Percentiles rank a stretch among this genome's conserved stretches.
Conservation (phyloP, 2,797 vertebrate species). For the Eulemur mongoz region DNA sequence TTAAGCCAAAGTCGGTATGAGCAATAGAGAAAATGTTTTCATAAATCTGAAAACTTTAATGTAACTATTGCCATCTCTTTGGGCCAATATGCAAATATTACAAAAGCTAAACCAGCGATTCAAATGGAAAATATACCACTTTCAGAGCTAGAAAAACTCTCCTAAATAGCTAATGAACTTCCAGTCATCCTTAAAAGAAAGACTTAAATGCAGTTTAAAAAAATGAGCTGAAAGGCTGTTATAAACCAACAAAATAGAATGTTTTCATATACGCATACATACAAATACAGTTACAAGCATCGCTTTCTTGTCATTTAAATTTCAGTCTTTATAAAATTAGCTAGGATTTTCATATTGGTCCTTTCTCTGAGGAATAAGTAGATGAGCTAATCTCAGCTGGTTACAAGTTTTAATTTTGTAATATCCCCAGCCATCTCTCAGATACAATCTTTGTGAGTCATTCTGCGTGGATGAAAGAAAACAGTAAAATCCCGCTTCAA, state of each 20-base stretch:
- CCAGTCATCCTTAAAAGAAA: conserved; percentile 8
- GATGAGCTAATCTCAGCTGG: conserved; percentile 40
- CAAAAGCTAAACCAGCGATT: conserved; percentile 5
- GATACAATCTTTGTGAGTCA: conserved; percentile 41
- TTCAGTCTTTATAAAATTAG: conserved; percentile 59
- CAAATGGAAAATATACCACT: conserved; percentile 21
- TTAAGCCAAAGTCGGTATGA: neutral
- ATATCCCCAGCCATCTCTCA: conserved; percentile 43
- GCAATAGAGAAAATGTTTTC: neutral
- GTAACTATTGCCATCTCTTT: neutral
- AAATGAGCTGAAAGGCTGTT: neutral
- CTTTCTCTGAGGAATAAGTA: conserved; percentile 46
- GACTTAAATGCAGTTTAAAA: conserved; percentile 17
- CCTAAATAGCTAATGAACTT: neutral
- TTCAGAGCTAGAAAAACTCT: conserved; percentile 24
- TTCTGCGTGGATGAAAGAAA: conserved; percentile 23
- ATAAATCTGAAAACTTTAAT: conserved; percentile 16
- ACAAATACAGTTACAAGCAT: conserved; percentile 21
- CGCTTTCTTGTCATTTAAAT: conserved; percentile 41
- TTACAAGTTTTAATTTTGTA: conserved; percentile 64
- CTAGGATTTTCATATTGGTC: conserved; percentile 54
- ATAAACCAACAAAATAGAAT: neutral
- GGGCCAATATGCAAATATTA: neutral
- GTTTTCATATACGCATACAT: neutral
- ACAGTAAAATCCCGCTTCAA: neutral